Evolutionary conservation across 2,888 invertebrate species (phyloP).

Genomic region (Ichneumon xanthorius): DNA sequence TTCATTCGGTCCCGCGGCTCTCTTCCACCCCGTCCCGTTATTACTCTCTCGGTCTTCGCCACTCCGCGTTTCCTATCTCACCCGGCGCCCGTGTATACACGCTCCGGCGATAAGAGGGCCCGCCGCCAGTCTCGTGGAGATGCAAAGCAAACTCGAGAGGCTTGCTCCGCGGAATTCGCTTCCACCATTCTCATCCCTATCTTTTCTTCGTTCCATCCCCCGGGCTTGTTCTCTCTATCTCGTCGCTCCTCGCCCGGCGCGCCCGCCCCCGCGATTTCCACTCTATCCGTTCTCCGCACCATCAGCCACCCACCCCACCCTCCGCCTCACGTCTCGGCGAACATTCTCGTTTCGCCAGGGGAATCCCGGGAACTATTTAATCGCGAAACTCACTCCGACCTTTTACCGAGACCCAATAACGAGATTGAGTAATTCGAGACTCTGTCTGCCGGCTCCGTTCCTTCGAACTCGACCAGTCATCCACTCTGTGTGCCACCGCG

Average conservation of each 20-base stretch:
- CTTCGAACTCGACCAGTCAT: neutral
- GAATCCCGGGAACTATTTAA: slow-evolving; percentile 60
- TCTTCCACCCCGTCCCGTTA: neutral
- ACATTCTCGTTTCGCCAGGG: slow-evolving; percentile 56
- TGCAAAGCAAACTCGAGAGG: slow-evolving; percentile 72
- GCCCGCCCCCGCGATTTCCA: slow-evolving; percentile 16
- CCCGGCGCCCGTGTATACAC: slow-evolving; percentile 66
- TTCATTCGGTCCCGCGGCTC: slow-evolving; percentile 56
- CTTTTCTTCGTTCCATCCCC: slow-evolving; percentile 30
- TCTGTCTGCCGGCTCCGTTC: neutral
- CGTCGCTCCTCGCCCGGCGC: neutral
- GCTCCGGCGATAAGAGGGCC: slow-evolving; percentile 72
- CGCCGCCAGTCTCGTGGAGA: slow-evolving; percentile 51
- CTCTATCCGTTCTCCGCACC: slow-evolving; percentile 49
- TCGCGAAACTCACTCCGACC: slow-evolving; percentile 39
- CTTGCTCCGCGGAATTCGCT: slow-evolving; percentile 59
- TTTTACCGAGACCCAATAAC: slow-evolving; percentile 37
- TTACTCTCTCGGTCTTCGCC: slow-evolving; percentile 18
- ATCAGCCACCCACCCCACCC: slow-evolving; percentile 59
- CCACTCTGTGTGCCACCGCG: neutral
- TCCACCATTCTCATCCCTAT: slow-evolving; percentile 47
- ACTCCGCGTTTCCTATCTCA: slow-evolving; percentile 58
- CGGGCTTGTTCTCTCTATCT: slow-evolving; percentile 33
- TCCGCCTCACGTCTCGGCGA: slow-evolving; percentile 17
- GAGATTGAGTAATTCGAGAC: slow-evolving; percentile 60